Evolutionary conservation across 2,888 invertebrate species (phyloP).

Genomic region (Malthinus flaveolus): DNA sequence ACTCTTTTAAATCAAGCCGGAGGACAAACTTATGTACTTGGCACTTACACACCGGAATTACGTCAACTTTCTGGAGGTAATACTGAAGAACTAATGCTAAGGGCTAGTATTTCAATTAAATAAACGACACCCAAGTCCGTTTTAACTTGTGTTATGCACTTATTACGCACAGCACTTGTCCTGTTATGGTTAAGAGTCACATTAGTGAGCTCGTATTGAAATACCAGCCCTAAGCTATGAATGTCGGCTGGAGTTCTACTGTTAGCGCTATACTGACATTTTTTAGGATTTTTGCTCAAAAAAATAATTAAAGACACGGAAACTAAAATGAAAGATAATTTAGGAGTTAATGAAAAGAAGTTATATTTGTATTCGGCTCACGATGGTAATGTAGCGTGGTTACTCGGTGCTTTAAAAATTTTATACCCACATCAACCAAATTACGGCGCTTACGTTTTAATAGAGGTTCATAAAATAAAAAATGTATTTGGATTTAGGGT

Average conservation of each 20-base stretch:
- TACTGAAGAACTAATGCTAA: background rate
- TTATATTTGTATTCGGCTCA: conserved; percentile 66
- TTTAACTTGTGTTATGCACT: too few species aligned
- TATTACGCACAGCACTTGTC: too few species aligned
- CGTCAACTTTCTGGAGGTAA: conserved; percentile 53
- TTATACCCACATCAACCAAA: conserved; percentile 57
- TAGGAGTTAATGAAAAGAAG: conserved; percentile 58
- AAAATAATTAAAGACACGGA: conserved; percentile 61
- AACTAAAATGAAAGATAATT: conserved; percentile 49
- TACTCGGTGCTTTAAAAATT: conserved; percentile 61
- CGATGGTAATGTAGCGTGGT: conserved; percentile 65
- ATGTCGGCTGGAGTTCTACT: too few species aligned
- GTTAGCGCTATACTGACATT: too few species aligned
- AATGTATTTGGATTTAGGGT: conserved; percentile 46
- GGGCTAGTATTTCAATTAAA: too few species aligned
- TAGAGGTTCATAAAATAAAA: conserved; percentile 29
- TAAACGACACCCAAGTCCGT: too few species aligned
- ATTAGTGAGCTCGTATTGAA: too few species aligned
- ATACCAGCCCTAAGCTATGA: too few species aligned
- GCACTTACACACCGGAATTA: conserved; percentile 45
- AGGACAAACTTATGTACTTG: conserved; percentile 49
- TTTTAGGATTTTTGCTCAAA: conserved; percentile 51
- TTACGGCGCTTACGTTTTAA: conserved; percentile 22
- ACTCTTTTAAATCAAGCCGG: conserved; percentile 46
- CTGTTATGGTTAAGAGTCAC: too few species aligned